Evolutionary conservation across 2,797 vertebrate genomes (phyloP), one percentile per base, ranked within the genome.

Genomic region (Potorous gilbertii): DNA sequence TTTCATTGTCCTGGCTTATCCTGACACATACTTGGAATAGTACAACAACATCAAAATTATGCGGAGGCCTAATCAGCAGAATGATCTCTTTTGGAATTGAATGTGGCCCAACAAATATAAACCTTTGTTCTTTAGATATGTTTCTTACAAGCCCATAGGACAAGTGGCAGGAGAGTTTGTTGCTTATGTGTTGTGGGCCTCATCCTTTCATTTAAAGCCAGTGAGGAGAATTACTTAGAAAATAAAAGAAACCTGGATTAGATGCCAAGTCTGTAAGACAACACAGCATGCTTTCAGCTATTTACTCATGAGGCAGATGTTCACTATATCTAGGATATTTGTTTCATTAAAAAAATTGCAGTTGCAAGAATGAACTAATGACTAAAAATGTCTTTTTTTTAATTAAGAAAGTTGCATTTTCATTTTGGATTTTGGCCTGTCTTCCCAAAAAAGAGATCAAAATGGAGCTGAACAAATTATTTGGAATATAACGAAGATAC

Each of bases 321-420:
- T 97, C 95, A 92, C 96, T 55, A 74, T 92, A 92, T 95, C 96
- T 18, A 91, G 66, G 89, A 62, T 9, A 56, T 12, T 1, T 29
- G 87, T 62, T 96, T 96, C 91, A 90, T 92, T 97, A 96, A 93
- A 74, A 91, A 91, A 95, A 96, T 46, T 31, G 16, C 57, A 92
- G 74, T 81, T 92, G 0, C 56, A 94, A 95, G 13, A 54, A 92
- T 66, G 59, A 91, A 81, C n/a, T 90, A 94, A 94, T 93, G 95
- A 90, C 59, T 94, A 21, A 94, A 93, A 96, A 57, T 57, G 27
- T 93, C 46, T 21, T 91, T 94, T 54, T 89, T 91, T 55, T 93
- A 97, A 96, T 95, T 93, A 92, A 90, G 95, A 96, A 59, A 81
- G 24, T 21, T 97, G 54, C 92, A 90, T 92, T 92, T 97, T 92